Conservation (phyloP, 2,888 invertebrate species). For the Lepetodrilus schrolli region DNA sequence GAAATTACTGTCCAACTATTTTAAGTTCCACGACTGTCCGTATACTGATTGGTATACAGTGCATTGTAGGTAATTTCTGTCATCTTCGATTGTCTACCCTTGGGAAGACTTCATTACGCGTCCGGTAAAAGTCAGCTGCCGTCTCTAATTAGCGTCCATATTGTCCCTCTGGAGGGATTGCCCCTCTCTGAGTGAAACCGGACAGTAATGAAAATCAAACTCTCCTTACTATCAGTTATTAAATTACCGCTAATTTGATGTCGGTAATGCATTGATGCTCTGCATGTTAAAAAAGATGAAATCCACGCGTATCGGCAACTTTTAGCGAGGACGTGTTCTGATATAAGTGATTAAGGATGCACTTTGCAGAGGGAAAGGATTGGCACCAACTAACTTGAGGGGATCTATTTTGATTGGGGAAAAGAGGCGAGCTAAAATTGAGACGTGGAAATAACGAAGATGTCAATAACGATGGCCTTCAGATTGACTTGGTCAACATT, state of each 20-base stretch:
- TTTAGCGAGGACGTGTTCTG: not conserved
- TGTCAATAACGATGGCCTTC: not conserved
- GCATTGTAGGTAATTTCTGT: no score
- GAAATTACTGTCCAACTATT: no score
- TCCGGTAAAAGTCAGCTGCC: not conserved
- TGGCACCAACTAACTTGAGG: not conserved
- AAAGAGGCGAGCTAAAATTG: not conserved
- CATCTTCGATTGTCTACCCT: no score
- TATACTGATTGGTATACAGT: no score
- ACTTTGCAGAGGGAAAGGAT: not conserved
- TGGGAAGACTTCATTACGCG: not conserved
- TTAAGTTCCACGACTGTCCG: no score
- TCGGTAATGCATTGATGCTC: not conserved
- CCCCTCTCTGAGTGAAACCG: not conserved
- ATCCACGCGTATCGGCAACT: not conserved
- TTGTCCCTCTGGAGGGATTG: not conserved
- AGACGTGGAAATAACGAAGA: not conserved
- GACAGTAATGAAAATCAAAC: constrained; percentile 10
- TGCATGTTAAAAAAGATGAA: not conserved
- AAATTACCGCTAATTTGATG: not conserved
- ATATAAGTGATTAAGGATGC: not conserved
- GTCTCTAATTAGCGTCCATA: not conserved
- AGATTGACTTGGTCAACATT: no score
- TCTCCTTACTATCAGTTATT: constrained; percentile 11
- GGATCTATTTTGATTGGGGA: not conserved